Percentiles rank a stretch among this genome's conserved stretches.
These are phyloP conservation scores for Sula dactylatra DNA, from an alignment of 2,113 vertebrate species.

Conservation along the genomic window DNA sequence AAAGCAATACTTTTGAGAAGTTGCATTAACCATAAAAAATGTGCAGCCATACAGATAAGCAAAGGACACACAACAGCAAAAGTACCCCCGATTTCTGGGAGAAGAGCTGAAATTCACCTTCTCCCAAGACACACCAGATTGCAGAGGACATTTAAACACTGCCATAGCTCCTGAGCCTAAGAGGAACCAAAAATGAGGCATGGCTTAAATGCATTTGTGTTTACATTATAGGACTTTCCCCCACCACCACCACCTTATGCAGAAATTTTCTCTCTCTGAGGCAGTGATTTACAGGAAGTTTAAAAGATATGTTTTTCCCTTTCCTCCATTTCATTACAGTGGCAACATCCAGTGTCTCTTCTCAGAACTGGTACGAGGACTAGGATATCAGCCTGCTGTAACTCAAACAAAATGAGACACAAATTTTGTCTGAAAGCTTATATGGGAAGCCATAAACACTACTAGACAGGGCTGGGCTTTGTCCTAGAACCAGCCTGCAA, in stretches of 20 bases:
- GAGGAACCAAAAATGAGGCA: background rate
- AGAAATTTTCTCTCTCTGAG: background rate
- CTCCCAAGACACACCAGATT: background rate
- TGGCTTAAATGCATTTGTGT: background rate
- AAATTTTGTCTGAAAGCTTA: slow-evolving; percentile 50
- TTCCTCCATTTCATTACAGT: background rate
- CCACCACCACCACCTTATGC: background rate
- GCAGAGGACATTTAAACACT: background rate
- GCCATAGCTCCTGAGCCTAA: background rate
- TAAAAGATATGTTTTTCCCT: background rate
- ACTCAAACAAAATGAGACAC: slow-evolving; percentile 58
- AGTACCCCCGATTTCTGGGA: background rate
- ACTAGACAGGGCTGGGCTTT: background rate
- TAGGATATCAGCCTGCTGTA: background rate
- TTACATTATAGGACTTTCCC: background rate
- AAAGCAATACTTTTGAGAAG: background rate
- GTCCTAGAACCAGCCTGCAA: slow-evolving; percentile 41
- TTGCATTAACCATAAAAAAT: background rate
- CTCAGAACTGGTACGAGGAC: background rate
- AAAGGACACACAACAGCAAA: background rate
- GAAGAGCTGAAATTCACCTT: background rate
- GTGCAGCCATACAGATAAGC: background rate
- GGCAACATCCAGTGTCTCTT: background rate
- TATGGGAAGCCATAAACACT: slow-evolving; percentile 49
- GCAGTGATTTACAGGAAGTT: slow-evolving; percentile 2